A percentile compares a stretch with the other conserved stretches of the same genome.
These are phyloP conservation scores for Tenthredo livida DNA, from an alignment of 2,888 invertebrate species.

Conservation along the genomic window DNA sequence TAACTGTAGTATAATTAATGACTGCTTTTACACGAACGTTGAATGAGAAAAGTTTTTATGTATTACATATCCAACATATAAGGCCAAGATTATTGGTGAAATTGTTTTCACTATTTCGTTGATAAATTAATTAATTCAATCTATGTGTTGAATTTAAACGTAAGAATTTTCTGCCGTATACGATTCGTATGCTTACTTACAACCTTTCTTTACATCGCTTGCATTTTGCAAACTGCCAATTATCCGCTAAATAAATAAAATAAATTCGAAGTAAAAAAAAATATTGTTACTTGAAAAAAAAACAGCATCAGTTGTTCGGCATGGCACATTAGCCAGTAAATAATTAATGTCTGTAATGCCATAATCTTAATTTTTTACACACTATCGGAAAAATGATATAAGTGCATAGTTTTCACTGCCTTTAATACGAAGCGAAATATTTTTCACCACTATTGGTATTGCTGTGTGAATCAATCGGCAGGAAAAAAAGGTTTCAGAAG, in stretches of 20 bases:
- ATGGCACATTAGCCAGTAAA: not conserved
- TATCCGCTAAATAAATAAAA: not conserved
- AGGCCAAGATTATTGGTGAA: not conserved
- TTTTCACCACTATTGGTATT: not conserved
- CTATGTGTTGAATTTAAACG: not conserved
- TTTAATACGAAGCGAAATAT: not conserved
- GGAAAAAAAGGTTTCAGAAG: not conserved
- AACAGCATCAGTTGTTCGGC: not conserved
- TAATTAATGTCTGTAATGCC: not conserved
- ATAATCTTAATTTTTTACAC: not conserved
- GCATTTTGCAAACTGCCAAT: slow-evolving; percentile 1
- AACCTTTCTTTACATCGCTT: not conserved
- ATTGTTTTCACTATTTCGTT: not conserved
- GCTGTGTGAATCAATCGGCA: not conserved
- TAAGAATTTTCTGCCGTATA: not conserved
- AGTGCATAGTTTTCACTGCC: not conserved
- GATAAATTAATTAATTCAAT: not conserved
- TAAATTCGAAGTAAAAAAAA: too few relatives aligned
- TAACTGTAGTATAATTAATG: not conserved
- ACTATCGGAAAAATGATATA: not conserved
- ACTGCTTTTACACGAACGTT: not conserved
- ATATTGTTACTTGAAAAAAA: not conserved
- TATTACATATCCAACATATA: not conserved
- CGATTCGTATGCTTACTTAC: not conserved
- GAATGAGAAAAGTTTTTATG: not conserved